Base-by-base conservation (phyloP, 2,888 invertebrate species). In the Tachina fera region DNA sequence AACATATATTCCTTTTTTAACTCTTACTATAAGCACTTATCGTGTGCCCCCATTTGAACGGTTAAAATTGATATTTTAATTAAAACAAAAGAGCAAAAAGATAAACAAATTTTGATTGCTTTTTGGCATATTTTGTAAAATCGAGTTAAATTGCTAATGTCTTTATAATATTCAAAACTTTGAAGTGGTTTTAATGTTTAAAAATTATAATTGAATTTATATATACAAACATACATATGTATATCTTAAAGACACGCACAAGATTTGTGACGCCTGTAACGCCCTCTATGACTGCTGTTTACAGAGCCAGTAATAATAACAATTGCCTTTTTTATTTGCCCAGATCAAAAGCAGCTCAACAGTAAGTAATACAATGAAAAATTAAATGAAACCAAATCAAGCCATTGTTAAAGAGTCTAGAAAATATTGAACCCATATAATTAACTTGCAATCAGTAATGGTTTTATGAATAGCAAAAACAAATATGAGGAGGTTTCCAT, bases 181-280 rank as follows among this genome's bases (percentile, higher is more conserved):
- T 72, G 22, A 45, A 65, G 6, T 70, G 43, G 39, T 14, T 76
- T 70, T 75, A 39, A 43, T 68, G 49, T 70, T 67, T 67, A 41
- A 76, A 76, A 71, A 65, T 77, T 72, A 78, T 85, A 85, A 82
- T 82, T 82, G 71, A 76, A 82, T 71, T 14, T 67, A 10, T 47
- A 11, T n/a, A 16, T 47, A 61, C 43, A 14, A 39, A 47, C 53
- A 72, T 61, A 43, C 41, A 31, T 4, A 31, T 0, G 6, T 67
- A 13, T 78, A 80, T 75, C 63, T 77, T 41, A 80, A 71, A 78
- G 75, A 83, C 84, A 78, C 83, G 82, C 85, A 86, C 83, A 83
- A 79, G 85, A 83, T 79, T 86, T 86, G 71, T 84, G 86, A 87
- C 84, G 86, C 87, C 85, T 87, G 79, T n/a, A 80, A 87, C 87